Conservation (phyloP, 2,888 invertebrate species). For the Leucophenga montana region DNA sequence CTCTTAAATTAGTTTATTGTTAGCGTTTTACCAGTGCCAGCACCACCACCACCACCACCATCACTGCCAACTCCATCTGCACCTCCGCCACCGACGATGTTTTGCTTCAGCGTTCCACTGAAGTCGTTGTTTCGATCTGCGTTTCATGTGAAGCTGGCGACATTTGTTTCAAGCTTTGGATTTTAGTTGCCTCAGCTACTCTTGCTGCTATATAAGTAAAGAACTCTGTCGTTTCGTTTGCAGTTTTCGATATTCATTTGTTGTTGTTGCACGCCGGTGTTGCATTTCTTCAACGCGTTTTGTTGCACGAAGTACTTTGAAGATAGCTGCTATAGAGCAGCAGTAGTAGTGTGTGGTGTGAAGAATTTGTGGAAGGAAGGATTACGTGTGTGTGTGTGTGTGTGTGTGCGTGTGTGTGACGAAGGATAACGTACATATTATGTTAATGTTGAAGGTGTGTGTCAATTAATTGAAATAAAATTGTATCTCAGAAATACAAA, state of each 20-base stretch:
- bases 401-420: slow-evolving; percentile 14
- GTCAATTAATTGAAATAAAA: not conserved
- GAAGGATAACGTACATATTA: slow-evolving; percentile 49
- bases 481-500: not conserved
- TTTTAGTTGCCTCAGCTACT: slow-evolving; percentile 55
- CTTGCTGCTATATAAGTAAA: slow-evolving; percentile 53
- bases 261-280: slow-evolving; percentile 19
- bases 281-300: slow-evolving; percentile 29
- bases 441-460: slow-evolving; percentile 66
- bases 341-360: slow-evolving; percentile 27
- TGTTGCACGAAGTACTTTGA: slow-evolving; percentile 33
- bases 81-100: not conserved
- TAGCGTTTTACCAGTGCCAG: slow-evolving; percentile 21
- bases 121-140: slow-evolving; percentile 13
- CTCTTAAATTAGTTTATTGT: slow-evolving; percentile 65
- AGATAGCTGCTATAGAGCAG: slow-evolving; percentile 47
- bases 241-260: slow-evolving; percentile 56
- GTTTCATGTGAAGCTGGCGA: slow-evolving; percentile 68
- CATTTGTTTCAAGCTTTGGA: slow-evolving; percentile 60
- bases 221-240: slow-evolving; percentile 45
- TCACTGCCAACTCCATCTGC: not conserved
- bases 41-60: too few species aligned
- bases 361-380: slow-evolving; percentile 29
- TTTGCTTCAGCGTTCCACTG: not conserved
- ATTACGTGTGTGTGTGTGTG: slow-evolving; percentile 34